Base-by-base conservation (phyloP, 2,888 invertebrate species). In the Griposia aprilina region DNA sequence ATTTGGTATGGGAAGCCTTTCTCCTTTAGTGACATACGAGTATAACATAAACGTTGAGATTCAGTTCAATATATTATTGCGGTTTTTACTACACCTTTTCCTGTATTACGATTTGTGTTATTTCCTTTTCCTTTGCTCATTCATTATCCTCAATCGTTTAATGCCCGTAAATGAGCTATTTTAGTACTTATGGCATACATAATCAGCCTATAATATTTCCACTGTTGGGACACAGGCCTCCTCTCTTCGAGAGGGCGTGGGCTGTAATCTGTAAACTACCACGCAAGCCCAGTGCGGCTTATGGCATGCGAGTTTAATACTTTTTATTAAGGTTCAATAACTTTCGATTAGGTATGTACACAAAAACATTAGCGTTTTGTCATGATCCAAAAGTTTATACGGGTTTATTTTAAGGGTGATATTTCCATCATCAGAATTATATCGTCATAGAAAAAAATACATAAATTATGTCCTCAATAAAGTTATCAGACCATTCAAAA, bases 1-100 rank as follows among this genome's bases (percentile, higher is more conserved):
- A 82, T 70, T 70, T 26, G n/a, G 50, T 41, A 36, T 0, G 0
- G 55, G 23, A 15, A 69, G 50, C 70, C 55, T 36, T 70, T 76
- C 41, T 59, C 23, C 23, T 57, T 57, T 10, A 23, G 6, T 48
- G 2, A 55, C 68, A 30, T 55, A 55, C 41, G 13, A 36, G 3
- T 23, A 48, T 6, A 52, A 2, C 11, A 41, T 20, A 62, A 72
- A 41, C 26, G 11, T 30, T 48, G 62, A 50, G 30, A 41, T 52
- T 6, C 3, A n/a, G 0, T 59, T 81, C 23, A 57, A 45, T 45
- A 3, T 67, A 41, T 55, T 62, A 73, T 62, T 57, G n/a, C 36
- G n/a, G 55, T 68, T 55, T n/a, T 41, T 23, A 26, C 4, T 10
- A 52, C 20, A 45, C 8, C 30, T 68, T 77, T 82, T 63, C 62